phyloP scores from a whole-genome alignment of 2,797 vertebrate genomes.

The Cuniculus paca region DNA sequence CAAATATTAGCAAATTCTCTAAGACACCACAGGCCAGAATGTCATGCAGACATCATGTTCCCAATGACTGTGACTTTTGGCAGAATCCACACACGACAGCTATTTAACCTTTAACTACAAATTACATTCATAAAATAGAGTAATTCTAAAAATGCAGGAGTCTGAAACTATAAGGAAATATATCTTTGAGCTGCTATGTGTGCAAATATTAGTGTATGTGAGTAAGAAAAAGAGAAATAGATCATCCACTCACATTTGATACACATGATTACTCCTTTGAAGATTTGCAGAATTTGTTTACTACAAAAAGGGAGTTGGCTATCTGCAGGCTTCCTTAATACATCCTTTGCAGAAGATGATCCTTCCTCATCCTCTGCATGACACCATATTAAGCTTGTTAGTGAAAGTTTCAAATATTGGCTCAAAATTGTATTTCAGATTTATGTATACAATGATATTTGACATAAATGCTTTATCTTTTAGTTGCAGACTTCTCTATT shows the following conservation, averaged over 20 bases:
- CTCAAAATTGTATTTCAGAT: slow-evolving; percentile 33
- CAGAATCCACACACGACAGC: not conserved
- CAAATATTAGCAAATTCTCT: not conserved
- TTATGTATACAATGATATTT: slow-evolving; percentile 40
- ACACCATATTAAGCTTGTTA: not conserved
- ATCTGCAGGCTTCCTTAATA: not conserved
- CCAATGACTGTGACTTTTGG: not conserved
- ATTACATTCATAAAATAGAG: not conserved
- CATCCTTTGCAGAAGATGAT: not conserved
- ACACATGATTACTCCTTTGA: not conserved
- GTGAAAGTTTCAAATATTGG: slow-evolving; percentile 5
- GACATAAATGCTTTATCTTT: slow-evolving; percentile 63
- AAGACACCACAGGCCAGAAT: not conserved
- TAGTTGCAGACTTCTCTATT: slow-evolving; percentile 25
- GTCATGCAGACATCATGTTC: not conserved
- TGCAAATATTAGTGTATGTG: not conserved
- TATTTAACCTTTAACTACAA: not conserved
- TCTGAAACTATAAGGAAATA: not conserved
- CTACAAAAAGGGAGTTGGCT: not conserved
- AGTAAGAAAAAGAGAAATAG: not conserved
- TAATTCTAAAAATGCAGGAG: not conserved
- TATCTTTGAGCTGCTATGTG: not conserved
- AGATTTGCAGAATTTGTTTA: not conserved
- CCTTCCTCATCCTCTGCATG: not conserved
- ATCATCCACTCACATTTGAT: not conserved